These are phyloP conservation scores for Chalcis sispes DNA, from an alignment of 2,888 invertebrate genomes.

Conservation along the genomic window DNA sequence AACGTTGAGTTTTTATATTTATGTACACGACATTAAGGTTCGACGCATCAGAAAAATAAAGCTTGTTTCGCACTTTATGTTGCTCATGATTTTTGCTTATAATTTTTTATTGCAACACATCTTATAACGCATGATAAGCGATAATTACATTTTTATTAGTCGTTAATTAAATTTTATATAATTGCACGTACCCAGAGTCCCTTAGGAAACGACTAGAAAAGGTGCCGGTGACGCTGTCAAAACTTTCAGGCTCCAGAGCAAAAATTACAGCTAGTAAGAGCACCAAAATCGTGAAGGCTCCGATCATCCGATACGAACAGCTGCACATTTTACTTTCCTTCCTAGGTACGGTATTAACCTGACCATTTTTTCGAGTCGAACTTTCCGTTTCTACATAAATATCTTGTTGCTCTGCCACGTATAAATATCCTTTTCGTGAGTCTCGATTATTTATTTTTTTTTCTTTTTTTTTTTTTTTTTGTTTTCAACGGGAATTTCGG, in stretches of 20 bases:
- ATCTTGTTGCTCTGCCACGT: constrained; percentile 69
- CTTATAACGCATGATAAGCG: constrained; percentile 4
- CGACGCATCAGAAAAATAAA: constrained; percentile 71
- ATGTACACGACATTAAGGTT: neutral
- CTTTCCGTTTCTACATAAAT: constrained; percentile 62
- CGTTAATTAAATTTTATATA: constrained; percentile 54
- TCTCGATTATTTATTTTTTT: constrained; percentile 54
- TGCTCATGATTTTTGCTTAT: constrained; percentile 24
- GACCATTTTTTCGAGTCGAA: constrained; percentile 68
- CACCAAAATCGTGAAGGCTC: constrained; percentile 69
- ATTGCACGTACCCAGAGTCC: constrained; percentile 73
- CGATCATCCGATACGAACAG: constrained; percentile 71
- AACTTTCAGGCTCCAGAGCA: constrained; percentile 72
- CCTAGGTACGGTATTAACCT: constrained; percentile 69
- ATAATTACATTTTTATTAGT: neutral
- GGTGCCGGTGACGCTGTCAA: constrained; percentile 69
- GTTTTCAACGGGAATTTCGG: constrained; percentile 41
- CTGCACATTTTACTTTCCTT: constrained; percentile 67
- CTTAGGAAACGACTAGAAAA: constrained; percentile 72
- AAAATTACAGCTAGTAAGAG: constrained; percentile 72
- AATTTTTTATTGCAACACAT: neutral
- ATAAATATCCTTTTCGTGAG: constrained; percentile 66
- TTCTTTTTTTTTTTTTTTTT: no score
- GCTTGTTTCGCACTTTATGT: constrained; percentile 64
- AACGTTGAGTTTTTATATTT: no score